phyloP scores from a whole-genome alignment of 2,888 invertebrate genomes.

The Gymnosoma rotundatum region DNA sequence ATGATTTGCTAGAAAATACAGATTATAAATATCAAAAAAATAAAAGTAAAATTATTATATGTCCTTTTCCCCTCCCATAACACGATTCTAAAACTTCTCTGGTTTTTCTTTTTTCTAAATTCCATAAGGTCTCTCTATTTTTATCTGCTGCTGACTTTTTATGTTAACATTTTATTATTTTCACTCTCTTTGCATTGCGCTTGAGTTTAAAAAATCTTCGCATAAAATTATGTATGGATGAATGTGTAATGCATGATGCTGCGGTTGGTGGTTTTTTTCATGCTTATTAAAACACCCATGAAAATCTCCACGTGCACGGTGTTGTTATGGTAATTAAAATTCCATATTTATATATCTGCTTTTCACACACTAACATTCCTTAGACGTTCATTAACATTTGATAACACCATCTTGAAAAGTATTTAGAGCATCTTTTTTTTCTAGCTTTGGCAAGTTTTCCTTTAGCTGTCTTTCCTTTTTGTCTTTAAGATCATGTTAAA shows the following conservation, averaged over 20 bases:
- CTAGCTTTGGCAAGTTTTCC: background rate
- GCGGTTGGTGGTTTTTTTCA: slow-evolving; percentile 11
- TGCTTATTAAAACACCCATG: slow-evolving; percentile 1
- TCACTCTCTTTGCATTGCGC: slow-evolving; percentile 31
- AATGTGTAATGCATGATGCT: background rate
- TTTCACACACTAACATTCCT: slow-evolving; percentile 46
- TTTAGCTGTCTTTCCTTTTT: background rate
- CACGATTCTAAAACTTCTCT: no score
- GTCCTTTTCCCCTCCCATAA: no score
- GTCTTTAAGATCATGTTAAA: slow-evolving; percentile 46
- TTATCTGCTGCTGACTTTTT: background rate
- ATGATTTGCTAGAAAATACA: no score
- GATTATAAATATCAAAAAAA: no score
- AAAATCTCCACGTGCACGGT: slow-evolving; percentile 61
- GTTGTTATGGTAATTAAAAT: slow-evolving; percentile 65
- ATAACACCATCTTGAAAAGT: slow-evolving; percentile 54
- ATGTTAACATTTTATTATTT: slow-evolving; percentile 29
- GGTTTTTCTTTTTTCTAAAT: background rate
- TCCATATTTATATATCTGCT: slow-evolving; percentile 44
- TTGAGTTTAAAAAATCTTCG: background rate
- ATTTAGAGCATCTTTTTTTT: slow-evolving; percentile 64
- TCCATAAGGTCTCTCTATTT: slow-evolving; percentile 4
- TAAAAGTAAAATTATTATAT: no score
- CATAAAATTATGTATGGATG: background rate
- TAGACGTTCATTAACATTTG: slow-evolving; percentile 65